Conservation (phyloP, 2,113 vertebrate genomes). For the Ailuropoda melanoleuca region DNA sequence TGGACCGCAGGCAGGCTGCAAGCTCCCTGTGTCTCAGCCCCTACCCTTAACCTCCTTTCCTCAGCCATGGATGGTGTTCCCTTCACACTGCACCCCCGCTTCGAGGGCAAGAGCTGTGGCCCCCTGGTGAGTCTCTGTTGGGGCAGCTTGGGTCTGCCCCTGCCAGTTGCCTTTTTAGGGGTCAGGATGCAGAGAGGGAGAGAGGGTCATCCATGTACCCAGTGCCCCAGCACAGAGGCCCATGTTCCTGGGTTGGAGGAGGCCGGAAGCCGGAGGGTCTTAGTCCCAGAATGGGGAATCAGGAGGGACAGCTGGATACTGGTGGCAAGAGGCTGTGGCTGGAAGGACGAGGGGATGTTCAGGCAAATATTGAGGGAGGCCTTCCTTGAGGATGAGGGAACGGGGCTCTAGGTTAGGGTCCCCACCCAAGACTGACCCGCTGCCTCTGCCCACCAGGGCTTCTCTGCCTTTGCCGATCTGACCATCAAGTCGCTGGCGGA, state of each 20-base stretch:
- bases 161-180: not conserved
- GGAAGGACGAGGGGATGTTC: not conserved
- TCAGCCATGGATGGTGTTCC: conserved; percentile 93
- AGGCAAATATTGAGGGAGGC: not conserved
- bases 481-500: conserved; percentile 91
- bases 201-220: not conserved
- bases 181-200: not conserved
- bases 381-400: not conserved
- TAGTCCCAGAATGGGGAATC: not conserved
- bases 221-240: not conserved
- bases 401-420: no score
- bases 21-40: not conserved
- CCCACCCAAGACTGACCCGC: not conserved
- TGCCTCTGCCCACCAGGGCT: conserved; percentile 29
- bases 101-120: conserved; percentile 78
- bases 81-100: conserved; percentile 90
- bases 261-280: not conserved
- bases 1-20: rapidly evolving
- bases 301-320: not conserved
- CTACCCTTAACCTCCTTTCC: not conserved
- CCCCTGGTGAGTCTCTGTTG: conserved; percentile 77
- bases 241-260: not conserved
- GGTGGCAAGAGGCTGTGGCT: not conserved
- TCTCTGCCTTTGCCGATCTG: conserved; percentile 81
- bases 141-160: not conserved